Conservation (phyloP, 2,888 invertebrate genomes). For the Bugula neritina region DNA sequence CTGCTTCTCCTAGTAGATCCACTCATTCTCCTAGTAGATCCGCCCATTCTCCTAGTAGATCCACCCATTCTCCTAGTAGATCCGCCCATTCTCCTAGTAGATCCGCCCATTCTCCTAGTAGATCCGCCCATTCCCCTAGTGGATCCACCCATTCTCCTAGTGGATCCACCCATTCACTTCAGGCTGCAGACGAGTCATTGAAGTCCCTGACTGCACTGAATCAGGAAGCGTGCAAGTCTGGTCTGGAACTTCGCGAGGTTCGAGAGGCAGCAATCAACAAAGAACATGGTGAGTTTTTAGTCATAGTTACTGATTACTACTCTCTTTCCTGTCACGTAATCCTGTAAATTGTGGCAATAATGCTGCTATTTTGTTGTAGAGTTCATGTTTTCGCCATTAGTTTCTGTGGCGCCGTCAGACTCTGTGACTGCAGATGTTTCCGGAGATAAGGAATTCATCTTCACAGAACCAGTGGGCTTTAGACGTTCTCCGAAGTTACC, state of each 20-base stretch:
- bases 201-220: not conserved
- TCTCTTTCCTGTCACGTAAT: too few relatives aligned
- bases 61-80: not conserved
- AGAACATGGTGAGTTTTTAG: not conserved
- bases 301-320: too few relatives aligned
- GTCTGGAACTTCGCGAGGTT: not conserved
- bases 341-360: too few relatives aligned
- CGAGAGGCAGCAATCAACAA: not conserved
- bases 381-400: not conserved
- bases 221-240: not conserved
- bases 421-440: not conserved
- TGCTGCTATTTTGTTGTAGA: not conserved
- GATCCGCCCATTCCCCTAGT: not conserved
- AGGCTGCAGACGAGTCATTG: not conserved
- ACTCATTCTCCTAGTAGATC: not conserved
- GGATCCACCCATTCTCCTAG: not conserved
- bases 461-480: not conserved
- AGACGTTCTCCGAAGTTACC: not conserved
- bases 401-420: not conserved
- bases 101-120: not conserved
- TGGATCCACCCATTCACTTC: too few relatives aligned
- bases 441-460: not conserved
- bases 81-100: not conserved
- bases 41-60: not conserved
- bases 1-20: not conserved